phyloP scores from a whole-genome alignment of 2,113 vertebrate genomes.

The Vanacampus margaritifer region DNA sequence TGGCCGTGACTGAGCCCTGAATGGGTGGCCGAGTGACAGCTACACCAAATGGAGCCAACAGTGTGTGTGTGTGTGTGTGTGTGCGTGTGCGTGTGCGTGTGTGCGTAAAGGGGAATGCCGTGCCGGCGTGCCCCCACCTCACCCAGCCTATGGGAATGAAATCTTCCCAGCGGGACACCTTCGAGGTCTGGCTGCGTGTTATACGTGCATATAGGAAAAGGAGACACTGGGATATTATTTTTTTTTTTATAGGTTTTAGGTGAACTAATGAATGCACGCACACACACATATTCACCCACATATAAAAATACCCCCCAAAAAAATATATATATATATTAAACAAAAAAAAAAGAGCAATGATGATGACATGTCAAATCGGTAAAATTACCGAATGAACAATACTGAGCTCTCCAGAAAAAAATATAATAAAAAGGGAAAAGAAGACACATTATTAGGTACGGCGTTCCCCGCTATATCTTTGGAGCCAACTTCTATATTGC shows the following conservation, averaged over 20 bases:
- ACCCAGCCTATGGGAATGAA: constrained; percentile 64
- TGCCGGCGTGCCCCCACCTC: neutral
- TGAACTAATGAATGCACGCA: no score
- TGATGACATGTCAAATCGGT: no score
- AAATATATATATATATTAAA: no score
- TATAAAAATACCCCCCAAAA: no score
- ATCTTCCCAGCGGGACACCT: constrained; percentile 50
- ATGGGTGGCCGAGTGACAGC: constrained; percentile 70
- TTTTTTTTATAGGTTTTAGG: no score
- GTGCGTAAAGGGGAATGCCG: constrained; percentile 27
- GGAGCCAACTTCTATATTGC: neutral
- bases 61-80: constrained; percentile 33
- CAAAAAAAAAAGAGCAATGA: no score
- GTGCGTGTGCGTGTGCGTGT: constrained; percentile 36
- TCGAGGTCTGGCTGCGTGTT: constrained; percentile 50
- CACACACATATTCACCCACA: no score
- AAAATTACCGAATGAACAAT: no score
- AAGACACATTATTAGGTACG: constrained; percentile 9
- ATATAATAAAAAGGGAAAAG: no score
- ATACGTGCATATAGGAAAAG: constrained; percentile 13
- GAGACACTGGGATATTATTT: no score
- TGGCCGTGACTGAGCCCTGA: constrained; percentile 76
- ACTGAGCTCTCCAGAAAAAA: no score
- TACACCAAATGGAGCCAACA: constrained; percentile 59
- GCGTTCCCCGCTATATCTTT: no score